Percentiles rank a stretch among this genome's conserved stretches.
Evolutionary conservation across 2,888 invertebrate genomes (phyloP).

Genomic region (Nomada flava): DNA sequence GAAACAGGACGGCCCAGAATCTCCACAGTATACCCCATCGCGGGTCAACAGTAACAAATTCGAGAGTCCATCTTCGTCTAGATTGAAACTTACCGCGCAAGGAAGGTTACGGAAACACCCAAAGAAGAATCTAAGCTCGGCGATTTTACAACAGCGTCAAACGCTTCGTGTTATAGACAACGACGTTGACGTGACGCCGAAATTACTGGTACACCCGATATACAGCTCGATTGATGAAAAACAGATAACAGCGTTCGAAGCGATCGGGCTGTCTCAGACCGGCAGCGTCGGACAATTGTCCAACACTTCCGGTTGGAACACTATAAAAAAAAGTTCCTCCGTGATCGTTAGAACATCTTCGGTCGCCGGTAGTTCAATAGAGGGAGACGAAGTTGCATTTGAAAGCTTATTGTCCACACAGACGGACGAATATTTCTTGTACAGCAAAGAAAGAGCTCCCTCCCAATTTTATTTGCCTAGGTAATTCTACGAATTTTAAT

Average conservation of each 20-base stretch:
- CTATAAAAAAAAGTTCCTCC: constrained; percentile 42
- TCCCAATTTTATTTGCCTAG: constrained; percentile 76
- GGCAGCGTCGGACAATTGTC: constrained; percentile 42
- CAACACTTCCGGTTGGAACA: constrained; percentile 35
- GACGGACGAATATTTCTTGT: neutral
- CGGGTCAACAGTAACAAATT: constrained; percentile 28
- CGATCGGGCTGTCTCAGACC: constrained; percentile 49
- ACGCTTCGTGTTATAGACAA: constrained; percentile 72
- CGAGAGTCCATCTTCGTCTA: constrained; percentile 53
- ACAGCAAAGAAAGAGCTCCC: constrained; percentile 69
- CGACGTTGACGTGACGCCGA: constrained; percentile 84
- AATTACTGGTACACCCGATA: constrained; percentile 79
- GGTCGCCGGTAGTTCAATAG: constrained; percentile 2
- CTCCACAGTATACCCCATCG: constrained; percentile 17
- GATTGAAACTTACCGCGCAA: constrained; percentile 27
- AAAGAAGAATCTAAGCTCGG: constrained; percentile 54
- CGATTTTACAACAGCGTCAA: constrained; percentile 67
- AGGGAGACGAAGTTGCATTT: constrained; percentile 55
- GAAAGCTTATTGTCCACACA: constrained; percentile 72
- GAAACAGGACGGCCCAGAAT: constrained; percentile 37
- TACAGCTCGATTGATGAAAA: constrained; percentile 80
- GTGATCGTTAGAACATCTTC: constrained; percentile 44
- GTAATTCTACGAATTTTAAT: constrained; percentile 55
- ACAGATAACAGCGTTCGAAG: constrained; percentile 71
- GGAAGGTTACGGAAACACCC: constrained; percentile 34